Evolutionary conservation across 2,113 vertebrate genomes (phyloP).

Genomic region (Rhegmatorhina hoffmannsi): DNA sequence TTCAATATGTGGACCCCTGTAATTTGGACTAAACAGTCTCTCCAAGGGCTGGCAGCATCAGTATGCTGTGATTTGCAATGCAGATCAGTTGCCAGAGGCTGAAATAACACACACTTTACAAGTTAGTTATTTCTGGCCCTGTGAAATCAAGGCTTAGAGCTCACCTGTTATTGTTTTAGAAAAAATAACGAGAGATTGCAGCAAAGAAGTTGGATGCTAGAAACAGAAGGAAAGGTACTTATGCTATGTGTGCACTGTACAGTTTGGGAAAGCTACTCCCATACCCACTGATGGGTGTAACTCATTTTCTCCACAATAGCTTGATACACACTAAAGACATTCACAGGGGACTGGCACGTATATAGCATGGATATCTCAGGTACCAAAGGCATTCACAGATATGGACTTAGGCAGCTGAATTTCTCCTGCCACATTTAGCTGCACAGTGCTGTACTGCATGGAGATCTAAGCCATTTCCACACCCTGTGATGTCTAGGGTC

Average conservation of each 20-base stretch:
- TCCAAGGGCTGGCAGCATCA: not conserved
- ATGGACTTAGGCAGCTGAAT: not conserved
- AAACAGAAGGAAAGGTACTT: not conserved
- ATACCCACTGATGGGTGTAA: not conserved
- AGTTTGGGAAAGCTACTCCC: not conserved
- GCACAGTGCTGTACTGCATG: not conserved
- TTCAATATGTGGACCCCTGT: not conserved
- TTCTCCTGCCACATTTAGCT: not conserved
- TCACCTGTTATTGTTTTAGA: not conserved
- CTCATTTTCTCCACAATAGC: not conserved
- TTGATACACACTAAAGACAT: not conserved
- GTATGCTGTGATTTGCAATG: not conserved
- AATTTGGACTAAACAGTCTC: not conserved
- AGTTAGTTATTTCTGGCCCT: not conserved
- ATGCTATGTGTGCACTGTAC: not conserved
- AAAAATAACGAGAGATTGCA: not conserved
- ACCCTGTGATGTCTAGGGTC: not conserved
- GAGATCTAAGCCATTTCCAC: not conserved
- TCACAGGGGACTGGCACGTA: not conserved
- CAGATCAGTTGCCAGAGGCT: not conserved
- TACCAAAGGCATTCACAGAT: not conserved
- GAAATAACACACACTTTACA: not conserved
- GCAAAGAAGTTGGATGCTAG: not conserved
- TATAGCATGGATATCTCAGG: not conserved
- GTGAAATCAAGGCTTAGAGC: not conserved